Conservation (phyloP, 23 tunicate genomes). For the Trididemnum nubilum region DNA sequence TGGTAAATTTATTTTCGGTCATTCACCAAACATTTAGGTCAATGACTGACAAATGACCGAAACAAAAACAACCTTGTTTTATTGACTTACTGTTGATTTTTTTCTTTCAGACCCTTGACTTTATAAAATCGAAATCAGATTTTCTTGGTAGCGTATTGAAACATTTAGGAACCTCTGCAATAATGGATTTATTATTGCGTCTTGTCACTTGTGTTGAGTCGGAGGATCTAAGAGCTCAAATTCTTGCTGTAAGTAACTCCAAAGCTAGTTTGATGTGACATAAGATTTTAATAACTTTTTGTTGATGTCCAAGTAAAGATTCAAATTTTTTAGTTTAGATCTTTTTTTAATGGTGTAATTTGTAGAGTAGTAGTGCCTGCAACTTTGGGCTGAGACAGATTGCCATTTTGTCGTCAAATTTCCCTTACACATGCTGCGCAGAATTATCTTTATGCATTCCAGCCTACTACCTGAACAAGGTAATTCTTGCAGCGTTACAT, state of each 20-base stretch:
- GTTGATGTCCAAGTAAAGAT: neutral
- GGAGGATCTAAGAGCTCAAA: slow-evolving; percentile 70
- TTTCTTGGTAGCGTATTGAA: slow-evolving; percentile 81
- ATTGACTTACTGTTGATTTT: neutral
- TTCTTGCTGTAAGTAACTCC: slow-evolving; percentile 68
- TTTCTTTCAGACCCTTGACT: slow-evolving; percentile 76
- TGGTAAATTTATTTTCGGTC: too few relatives aligned
- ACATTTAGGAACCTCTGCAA: slow-evolving; percentile 94
- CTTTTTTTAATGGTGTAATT: neutral
- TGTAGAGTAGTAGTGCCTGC: too few relatives aligned
- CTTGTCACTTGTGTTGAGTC: slow-evolving; percentile 96
- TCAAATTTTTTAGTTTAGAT: neutral
- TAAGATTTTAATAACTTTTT: neutral
- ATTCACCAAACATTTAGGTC: too few relatives aligned
- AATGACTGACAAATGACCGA: too few relatives aligned
- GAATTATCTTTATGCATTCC: too few relatives aligned
- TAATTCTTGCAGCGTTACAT: too few relatives aligned
- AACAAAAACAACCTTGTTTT: too few relatives aligned
- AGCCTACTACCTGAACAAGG: too few relatives aligned
- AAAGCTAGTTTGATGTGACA: too few relatives aligned
- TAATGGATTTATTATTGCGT: slow-evolving; percentile 88
- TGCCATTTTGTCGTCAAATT: too few relatives aligned
- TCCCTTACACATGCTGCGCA: too few relatives aligned
- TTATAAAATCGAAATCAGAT: slow-evolving; percentile 70
- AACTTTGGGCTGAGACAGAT: too few relatives aligned